Evolutionary conservation across 37 sponge, comb jelly and placozoan species (phyloP).

Genomic region (Haliclona indistincta): DNA sequence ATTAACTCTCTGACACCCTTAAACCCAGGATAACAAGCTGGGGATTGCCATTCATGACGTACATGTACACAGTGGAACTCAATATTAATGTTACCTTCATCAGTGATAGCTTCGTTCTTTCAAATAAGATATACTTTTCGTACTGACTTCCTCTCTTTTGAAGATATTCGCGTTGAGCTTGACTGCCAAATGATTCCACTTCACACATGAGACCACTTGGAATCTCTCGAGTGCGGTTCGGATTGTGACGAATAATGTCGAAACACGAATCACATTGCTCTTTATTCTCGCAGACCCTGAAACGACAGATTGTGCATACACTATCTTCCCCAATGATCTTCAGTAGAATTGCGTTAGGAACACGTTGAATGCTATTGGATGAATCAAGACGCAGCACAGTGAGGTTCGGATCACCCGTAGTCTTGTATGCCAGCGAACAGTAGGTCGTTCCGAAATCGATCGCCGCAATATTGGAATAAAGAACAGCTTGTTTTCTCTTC

Average conservation of each 20-base stretch:
- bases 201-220: too few relatives aligned
- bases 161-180: not conserved
- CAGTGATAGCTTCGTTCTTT: conserved; percentile 40
- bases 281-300: too few relatives aligned
- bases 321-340: not conserved
- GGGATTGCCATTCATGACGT: too few relatives aligned
- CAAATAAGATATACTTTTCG: conserved; percentile 20
- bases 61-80: too few relatives aligned
- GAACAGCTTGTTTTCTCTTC: too few relatives aligned
- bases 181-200: not conserved
- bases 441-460: conserved; percentile 54
- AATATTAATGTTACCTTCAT: conserved; percentile 21
- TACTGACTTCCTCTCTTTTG: not conserved
- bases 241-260: too few relatives aligned
- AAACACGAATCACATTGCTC: too few relatives aligned
- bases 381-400: not conserved
- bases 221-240: too few relatives aligned
- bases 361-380: not conserved
- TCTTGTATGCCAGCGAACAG: conserved; percentile 37
- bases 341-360: not conserved
- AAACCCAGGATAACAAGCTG: too few relatives aligned
- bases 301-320: too few relatives aligned
- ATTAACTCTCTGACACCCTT: too few relatives aligned
- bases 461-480: conserved; percentile 36
- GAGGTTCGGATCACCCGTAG: not conserved